These are phyloP conservation scores for Crocuta crocuta DNA, from an alignment of 2,113 vertebrate genomes.

Conservation along the genomic window DNA sequence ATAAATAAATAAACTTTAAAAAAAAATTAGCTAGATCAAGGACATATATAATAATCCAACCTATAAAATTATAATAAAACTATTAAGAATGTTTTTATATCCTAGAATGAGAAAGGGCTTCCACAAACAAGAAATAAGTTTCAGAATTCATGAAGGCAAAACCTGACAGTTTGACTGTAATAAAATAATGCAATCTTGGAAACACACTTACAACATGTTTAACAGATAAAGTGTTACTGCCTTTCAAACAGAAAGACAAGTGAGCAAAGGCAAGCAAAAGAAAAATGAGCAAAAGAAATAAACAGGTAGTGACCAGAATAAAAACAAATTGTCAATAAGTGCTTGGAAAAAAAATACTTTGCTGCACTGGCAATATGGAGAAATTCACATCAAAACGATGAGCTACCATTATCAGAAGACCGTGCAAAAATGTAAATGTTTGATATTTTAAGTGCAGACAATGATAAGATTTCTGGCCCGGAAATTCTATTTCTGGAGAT, in stretches of 20 bases:
- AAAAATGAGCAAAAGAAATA: slow-evolving; percentile 30
- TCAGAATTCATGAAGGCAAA: neutral
- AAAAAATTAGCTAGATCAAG: neutral
- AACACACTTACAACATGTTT: neutral
- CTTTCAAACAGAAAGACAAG: neutral
- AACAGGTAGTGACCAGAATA: neutral
- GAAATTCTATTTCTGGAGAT: neutral
- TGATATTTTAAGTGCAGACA: neutral
- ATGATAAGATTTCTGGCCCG: neutral
- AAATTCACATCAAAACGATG: neutral
- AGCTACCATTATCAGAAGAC: neutral
- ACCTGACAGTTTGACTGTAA: neutral
- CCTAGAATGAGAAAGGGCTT: neutral
- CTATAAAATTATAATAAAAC: neutral
- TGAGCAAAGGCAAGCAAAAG: neutral
- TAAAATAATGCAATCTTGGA: neutral
- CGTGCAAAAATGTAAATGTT: neutral
- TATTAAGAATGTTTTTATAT: neutral
- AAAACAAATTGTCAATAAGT: neutral
- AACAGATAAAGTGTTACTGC: neutral
- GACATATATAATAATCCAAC: neutral
- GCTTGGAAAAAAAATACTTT: neutral
- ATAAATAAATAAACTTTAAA: no score
- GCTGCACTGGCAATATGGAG: neutral
- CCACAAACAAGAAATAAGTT: neutral